Conservation (phyloP, 2,888 invertebrate species). For the Dicycla oo region DNA sequence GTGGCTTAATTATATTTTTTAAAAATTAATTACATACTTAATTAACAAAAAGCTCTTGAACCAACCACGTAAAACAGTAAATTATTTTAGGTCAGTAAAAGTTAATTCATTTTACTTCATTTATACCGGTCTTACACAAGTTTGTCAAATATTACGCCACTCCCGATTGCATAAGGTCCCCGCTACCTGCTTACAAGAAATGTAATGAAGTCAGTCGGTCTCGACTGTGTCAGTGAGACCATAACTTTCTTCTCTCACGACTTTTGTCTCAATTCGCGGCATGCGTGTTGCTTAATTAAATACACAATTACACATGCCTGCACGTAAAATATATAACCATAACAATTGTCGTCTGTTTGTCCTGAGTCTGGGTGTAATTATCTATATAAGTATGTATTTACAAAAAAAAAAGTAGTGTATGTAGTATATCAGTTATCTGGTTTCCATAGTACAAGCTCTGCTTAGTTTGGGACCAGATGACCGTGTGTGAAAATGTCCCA, state of each 20-base stretch:
- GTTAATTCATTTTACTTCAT: constrained; percentile 30
- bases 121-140: constrained; percentile 34
- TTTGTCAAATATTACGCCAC: constrained; percentile 54
- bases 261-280: constrained; percentile 55
- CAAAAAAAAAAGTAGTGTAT: no score
- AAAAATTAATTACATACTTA: constrained; percentile 6
- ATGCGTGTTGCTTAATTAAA: constrained; percentile 48
- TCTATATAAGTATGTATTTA: no score
- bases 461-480: no score
- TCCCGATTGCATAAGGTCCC: constrained; percentile 49
- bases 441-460: no score
- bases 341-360: no score
- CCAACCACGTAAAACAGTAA: not conserved
- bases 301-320: constrained; percentile 28
- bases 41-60: not conserved
- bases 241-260: constrained; percentile 67
- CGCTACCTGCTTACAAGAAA: constrained; percentile 58
- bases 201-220: constrained; percentile 57
- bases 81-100: constrained; percentile 38
- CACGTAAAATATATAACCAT: constrained; percentile 8
- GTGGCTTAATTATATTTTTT: not conserved
- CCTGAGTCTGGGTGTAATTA: no score
- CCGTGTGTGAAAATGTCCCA: no score
- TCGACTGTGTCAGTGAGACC: constrained; percentile 34
- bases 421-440: no score